phyloP scores from a whole-genome alignment of 2,113 vertebrate genomes.

The Eira barbara region DNA sequence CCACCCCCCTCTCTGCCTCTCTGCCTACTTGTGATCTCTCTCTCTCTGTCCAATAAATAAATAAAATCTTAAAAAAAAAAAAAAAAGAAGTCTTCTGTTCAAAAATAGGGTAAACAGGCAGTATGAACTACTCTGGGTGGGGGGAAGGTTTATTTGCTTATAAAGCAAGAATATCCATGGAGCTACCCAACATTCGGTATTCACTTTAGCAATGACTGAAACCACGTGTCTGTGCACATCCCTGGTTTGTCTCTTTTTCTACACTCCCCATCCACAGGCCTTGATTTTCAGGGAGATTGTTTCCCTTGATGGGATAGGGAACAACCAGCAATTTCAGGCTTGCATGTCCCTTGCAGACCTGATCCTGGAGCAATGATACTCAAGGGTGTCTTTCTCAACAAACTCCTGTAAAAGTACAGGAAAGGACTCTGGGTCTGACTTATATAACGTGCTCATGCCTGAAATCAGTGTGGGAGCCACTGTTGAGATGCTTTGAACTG shows the following conservation, averaged over 20 bases:
- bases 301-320: not conserved
- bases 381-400: not conserved
- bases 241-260: not conserved
- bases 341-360: not conserved
- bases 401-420: not conserved
- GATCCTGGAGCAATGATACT: not conserved
- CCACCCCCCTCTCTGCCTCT: too few species aligned
- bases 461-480: not conserved
- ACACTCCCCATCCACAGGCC: accelerated
- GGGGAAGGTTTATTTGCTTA: not conserved
- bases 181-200: not conserved
- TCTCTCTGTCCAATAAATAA: too few species aligned
- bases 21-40: too few species aligned
- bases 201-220: not conserved
- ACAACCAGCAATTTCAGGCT: not conserved
- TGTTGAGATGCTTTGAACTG: not conserved
- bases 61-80: too few species aligned
- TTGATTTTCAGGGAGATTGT: not conserved
- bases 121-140: not conserved
- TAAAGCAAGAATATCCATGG: not conserved
- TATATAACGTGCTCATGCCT: not conserved
- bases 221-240: not conserved
- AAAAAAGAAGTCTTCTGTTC: not conserved
- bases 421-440: not conserved
- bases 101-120: not conserved